Evolutionary conservation across 2,113 vertebrate genomes (phyloP), one percentile per base, ranked within the genome.

Genomic region (Dermatemys mawii): DNA sequence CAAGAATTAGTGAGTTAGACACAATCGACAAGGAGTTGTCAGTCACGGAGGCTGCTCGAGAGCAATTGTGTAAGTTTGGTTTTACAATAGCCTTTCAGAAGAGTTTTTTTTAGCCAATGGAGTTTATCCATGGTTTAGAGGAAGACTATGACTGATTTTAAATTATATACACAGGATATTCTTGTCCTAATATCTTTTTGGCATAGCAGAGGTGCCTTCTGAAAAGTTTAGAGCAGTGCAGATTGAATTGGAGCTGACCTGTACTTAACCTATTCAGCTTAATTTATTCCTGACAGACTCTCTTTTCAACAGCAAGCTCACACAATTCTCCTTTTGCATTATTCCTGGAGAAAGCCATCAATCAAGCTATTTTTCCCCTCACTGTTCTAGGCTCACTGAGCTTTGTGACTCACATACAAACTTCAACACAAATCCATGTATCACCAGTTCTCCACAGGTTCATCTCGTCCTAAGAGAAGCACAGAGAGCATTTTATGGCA

Each of bases 261-360:
- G 95, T 90, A 94, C 94, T 96, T 97, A 95, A 97, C 96, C 97
- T 97, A 88, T 84, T 96, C 94, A 93, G 90, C 83, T 95, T 97
- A 96, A 95, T 97, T 95, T 95, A 51, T 83, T 96, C 93, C 94
- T 97, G 96, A 96, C 96, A 97, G 96, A 89, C 96, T 86, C 96
- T 86, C 46, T 94, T 97, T 97, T 96, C 96, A 97, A 93, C 96
- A 96, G 96, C 51, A 73, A 83, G 85, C 92, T 97, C 96, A 89
- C 93, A 96, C 96, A 97, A 93, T 70, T 88, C 75, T 78, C 21
- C 57, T 93, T 96, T 51, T 96, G 21, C 87, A 76, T 95, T 92
- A 55, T 63, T 90, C 53, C 67, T 70, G 54, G 73, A 90, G 91
- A 93, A 96, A 91, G 81, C 81, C 0, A 0, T 78, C 83, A 83